phyloP scores from a whole-genome alignment of 2,888 invertebrate genomes.

The Phyto melanocephala region DNA sequence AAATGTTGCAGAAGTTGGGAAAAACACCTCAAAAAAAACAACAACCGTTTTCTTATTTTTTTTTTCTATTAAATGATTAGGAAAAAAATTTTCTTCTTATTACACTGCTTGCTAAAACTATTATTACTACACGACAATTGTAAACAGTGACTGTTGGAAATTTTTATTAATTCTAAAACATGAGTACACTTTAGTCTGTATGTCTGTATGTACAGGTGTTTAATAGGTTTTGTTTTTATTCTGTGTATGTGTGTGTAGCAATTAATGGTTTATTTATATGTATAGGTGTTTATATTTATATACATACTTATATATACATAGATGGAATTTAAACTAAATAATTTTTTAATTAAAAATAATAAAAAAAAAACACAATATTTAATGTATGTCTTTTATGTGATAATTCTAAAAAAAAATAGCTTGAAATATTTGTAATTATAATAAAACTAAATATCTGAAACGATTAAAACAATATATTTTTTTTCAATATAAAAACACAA shows the following conservation, averaged over 20 bases:
- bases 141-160: conserved; percentile 36
- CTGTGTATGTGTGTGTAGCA: conserved; percentile 28
- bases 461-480: neutral
- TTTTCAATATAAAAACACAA: conserved; percentile 20
- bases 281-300: neutral
- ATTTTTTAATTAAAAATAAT: conserved; percentile 15
- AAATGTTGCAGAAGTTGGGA: neutral
- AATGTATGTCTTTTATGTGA: conserved; percentile 55
- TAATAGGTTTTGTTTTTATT: conserved; percentile 10
- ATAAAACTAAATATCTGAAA: too few species aligned
- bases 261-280: conserved; percentile 15
- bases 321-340: conserved; percentile 6
- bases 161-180: neutral
- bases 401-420: conserved; percentile 38
- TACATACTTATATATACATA: neutral
- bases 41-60: neutral
- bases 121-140: neutral
- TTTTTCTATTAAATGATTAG: neutral
- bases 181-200: neutral
- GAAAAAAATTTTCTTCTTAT: conserved; percentile 7
- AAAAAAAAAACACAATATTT: neutral
- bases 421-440: conserved; percentile 21
- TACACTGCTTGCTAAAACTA: neutral
- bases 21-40: neutral
- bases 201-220: conserved; percentile 25